Conservation (phyloP, 2,888 invertebrate species). For the Chironomus riparius region DNA sequence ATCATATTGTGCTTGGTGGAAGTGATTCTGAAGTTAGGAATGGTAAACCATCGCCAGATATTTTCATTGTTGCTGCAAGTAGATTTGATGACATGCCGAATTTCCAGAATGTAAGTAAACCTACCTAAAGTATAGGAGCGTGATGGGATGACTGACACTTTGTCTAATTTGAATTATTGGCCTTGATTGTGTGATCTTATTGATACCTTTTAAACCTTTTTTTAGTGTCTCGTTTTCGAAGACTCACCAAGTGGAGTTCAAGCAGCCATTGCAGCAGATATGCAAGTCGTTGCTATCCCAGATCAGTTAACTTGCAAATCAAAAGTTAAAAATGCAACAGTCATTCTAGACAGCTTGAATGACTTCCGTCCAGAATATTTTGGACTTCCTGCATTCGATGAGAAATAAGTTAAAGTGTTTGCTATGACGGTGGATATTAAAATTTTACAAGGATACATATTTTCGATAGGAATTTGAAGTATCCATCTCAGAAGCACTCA, state of each 20-base stretch:
- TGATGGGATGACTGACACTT: too few relatives aligned
- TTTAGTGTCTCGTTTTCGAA: constrained; percentile 77
- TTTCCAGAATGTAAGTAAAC: constrained; percentile 46
- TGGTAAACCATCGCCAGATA: constrained; percentile 85
- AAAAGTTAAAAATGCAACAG: constrained; percentile 51
- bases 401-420: not conserved
- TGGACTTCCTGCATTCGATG: constrained; percentile 62
- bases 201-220: constrained; percentile 31
- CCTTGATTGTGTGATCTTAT: too few relatives aligned
- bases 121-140: too few relatives aligned
- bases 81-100: constrained; percentile 61
- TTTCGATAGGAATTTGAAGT: too few relatives aligned
- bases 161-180: too few relatives aligned
- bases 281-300: constrained; percentile 81
- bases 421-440: too few relatives aligned
- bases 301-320: constrained; percentile 49
- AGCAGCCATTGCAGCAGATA: constrained; percentile 68
- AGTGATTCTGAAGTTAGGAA: constrained; percentile 73
- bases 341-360: constrained; percentile 63
- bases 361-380: constrained; percentile 75
- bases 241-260: constrained; percentile 85
- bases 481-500: too few relatives aligned
- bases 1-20: constrained; percentile 72
- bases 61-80: constrained; percentile 66
- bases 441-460: too few relatives aligned